Evolutionary conservation across 1,140 invertebrate genomes (phyloP).

Genomic region (Musca domestica): DNA sequence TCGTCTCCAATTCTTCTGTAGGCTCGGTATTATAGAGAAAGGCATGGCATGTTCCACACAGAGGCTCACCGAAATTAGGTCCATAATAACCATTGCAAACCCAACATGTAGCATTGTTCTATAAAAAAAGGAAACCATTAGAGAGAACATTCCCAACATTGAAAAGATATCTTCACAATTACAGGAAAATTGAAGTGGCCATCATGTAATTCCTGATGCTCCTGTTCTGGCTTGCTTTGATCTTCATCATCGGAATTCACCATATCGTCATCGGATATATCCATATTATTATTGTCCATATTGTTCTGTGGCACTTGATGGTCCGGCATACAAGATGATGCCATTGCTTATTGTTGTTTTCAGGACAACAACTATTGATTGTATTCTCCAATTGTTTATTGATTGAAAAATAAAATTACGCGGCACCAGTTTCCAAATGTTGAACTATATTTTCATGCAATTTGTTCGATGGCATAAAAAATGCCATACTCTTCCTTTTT

Average conservation of each 20-base stretch:
- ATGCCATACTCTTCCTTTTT: neutral
- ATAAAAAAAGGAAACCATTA: constrained; percentile 2
- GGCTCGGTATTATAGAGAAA: constrained; percentile 77
- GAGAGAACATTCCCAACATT: neutral
- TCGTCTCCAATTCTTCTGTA: constrained; percentile 44
- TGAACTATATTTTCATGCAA: neutral
- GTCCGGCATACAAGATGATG: constrained; percentile 45
- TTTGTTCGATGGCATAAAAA: constrained; percentile 2
- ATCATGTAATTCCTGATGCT: neutral
- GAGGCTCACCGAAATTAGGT: constrained; percentile 83
- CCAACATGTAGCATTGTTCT: constrained; percentile 61
- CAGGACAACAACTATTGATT: too few species aligned
- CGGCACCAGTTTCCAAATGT: too few species aligned
- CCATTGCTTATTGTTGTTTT: constrained; percentile 34
- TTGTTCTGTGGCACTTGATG: constrained; percentile 45
- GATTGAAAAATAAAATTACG: too few species aligned
- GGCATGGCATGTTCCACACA: constrained; percentile 89
- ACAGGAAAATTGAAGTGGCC: constrained; percentile 29
- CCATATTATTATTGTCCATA: constrained; percentile 35
- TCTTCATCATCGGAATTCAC: constrained; percentile 27
- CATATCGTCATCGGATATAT: constrained; percentile 37
- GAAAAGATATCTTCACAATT: neutral
- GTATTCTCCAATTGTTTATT: too few species aligned
- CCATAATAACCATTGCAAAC: constrained; percentile 92
- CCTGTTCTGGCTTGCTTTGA: neutral